A percentile compares a stretch with the other conserved stretches of the same genome.
phyloP scores from a whole-genome alignment of 2,797 vertebrate species.

The Liparis tanakae region DNA sequence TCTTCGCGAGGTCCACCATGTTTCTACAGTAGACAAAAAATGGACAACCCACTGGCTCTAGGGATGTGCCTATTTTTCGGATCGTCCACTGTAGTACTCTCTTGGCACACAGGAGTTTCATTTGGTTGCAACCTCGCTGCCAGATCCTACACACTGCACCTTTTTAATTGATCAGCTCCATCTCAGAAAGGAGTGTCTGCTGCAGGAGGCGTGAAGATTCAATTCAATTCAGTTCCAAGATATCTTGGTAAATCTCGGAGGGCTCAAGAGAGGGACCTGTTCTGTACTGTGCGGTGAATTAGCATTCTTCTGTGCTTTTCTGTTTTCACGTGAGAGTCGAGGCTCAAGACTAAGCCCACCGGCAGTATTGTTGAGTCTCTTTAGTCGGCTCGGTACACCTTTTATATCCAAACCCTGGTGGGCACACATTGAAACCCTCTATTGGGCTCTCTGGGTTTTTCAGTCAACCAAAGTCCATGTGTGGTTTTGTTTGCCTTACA shows the following conservation, averaged over 20 bases:
- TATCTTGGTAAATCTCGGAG: constrained; percentile 46
- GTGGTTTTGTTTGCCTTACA: constrained; percentile 16
- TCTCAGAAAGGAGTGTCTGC: constrained; percentile 11
- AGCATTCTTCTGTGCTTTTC: constrained; percentile 47
- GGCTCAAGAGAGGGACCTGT: constrained; percentile 67
- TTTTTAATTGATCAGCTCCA: constrained; percentile 11
- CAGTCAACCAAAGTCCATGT: constrained; percentile 15
- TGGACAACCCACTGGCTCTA: too few relatives aligned
- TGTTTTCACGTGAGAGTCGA: constrained; percentile 29
- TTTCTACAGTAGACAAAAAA: too few relatives aligned
- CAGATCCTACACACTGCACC: too few relatives aligned
- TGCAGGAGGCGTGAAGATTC: constrained; percentile 13
- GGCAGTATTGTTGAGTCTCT: constrained; percentile 42
- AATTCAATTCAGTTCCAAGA: too few relatives aligned
- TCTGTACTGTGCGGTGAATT: constrained; percentile 60
- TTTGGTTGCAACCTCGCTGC: too few relatives aligned
- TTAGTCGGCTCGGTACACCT: neutral
- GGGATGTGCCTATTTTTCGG: too few relatives aligned
- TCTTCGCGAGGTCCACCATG: too few relatives aligned
- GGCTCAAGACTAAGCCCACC: constrained; percentile 1
- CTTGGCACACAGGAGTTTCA: too few relatives aligned
- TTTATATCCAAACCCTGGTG: neutral
- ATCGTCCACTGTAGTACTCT: too few relatives aligned
- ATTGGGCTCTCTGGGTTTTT: constrained; percentile 13
- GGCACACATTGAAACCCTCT: neutral